These are phyloP conservation scores for Coracias cyanogaster DNA, from an alignment of 2,797 vertebrate species.

Conservation along the genomic window DNA sequence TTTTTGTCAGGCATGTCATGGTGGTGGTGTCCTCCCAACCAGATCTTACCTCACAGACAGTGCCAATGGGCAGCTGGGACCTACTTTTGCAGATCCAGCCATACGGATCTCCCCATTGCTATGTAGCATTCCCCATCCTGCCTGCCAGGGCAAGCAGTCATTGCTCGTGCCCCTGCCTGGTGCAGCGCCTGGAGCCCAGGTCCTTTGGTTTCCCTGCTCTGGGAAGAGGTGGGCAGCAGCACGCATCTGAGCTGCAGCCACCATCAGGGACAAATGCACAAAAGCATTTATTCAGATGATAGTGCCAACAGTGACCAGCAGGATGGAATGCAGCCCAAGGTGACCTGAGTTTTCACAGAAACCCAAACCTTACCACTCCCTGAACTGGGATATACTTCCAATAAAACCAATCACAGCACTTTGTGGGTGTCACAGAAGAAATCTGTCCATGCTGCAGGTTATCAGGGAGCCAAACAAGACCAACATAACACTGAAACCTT, in stretches of 20 bases:
- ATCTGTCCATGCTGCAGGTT: neutral
- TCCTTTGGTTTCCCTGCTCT: neutral
- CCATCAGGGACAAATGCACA: neutral
- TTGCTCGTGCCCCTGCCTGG: fast-evolving
- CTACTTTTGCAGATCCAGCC: neutral
- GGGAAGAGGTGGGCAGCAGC: neutral
- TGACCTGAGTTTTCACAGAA: neutral
- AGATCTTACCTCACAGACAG: neutral
- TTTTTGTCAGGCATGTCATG: neutral
- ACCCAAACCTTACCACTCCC: neutral
- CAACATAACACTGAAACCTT: neutral
- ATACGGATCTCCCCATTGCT: neutral
- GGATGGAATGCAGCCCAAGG: neutral
- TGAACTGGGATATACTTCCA: neutral
- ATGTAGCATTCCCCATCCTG: neutral
- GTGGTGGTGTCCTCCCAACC: neutral
- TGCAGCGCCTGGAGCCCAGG: neutral
- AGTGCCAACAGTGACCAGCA: neutral
- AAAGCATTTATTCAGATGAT: neutral
- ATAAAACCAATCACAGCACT: neutral
- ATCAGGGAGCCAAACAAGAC: neutral
- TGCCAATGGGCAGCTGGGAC: neutral
- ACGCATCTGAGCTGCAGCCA: neutral
- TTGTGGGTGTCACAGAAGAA: neutral
- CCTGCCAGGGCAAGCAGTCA: neutral